Conservation (phyloP, 2,888 invertebrate species). For the Platycheirus rosarum region DNA sequence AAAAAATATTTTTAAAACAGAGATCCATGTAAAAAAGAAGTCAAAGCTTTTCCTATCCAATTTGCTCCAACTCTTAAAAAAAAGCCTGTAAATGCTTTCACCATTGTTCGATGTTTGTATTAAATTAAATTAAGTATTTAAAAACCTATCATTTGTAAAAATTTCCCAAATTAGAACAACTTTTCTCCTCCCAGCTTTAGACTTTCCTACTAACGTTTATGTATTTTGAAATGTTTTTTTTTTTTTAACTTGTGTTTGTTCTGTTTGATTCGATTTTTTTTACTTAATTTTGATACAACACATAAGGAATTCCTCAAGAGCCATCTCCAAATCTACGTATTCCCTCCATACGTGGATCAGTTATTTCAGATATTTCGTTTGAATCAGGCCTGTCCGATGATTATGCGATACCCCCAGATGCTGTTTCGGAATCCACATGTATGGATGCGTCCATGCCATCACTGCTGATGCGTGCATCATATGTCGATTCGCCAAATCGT, state of each 20-base stretch:
- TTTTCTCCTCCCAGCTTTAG: too few relatives aligned
- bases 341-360: constrained; percentile 81
- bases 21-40: too few relatives aligned
- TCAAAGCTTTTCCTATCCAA: too few relatives aligned
- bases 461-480: constrained; percentile 85
- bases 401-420: constrained; percentile 98
- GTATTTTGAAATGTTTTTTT: neutral
- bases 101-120: too few relatives aligned
- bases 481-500: constrained; percentile 85
- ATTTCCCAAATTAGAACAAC: too few relatives aligned
- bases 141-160: too few relatives aligned
- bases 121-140: too few relatives aligned
- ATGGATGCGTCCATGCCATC: constrained; percentile 90
- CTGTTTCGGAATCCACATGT: constrained; percentile 91
- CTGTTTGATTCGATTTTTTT: constrained; percentile 39
- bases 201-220: too few relatives aligned
- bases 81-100: too few relatives aligned
- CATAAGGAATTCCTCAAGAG: constrained; percentile 65
- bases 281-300: constrained; percentile 35
- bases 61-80: too few relatives aligned
- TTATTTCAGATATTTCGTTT: constrained; percentile 92
- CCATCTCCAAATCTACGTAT: constrained; percentile 77
- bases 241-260: neutral
- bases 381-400: constrained; percentile 97
- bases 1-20: too few relatives aligned